Conservation (phyloP, 2,888 invertebrate species). For the Nomada goodeniana region DNA sequence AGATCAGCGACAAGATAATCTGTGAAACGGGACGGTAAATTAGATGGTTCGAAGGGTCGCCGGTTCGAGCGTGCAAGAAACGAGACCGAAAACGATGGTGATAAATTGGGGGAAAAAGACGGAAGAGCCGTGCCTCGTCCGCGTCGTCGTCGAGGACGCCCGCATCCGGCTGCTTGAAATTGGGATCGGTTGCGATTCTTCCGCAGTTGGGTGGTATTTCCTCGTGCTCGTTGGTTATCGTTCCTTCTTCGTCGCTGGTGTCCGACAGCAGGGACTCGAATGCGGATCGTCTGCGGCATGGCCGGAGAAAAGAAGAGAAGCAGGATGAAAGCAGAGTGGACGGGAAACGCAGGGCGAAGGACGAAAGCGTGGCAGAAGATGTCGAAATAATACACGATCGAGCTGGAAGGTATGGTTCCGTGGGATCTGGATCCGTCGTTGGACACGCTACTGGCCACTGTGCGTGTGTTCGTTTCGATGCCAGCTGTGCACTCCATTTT, state of each 20-base stretch:
- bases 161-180: not conserved
- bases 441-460: not conserved
- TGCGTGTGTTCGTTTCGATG: not conserved
- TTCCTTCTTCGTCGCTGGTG: conserved; percentile 62
- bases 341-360: not conserved
- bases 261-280: conserved; percentile 73
- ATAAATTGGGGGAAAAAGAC: not conserved
- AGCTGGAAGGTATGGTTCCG: not conserved
- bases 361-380: not conserved
- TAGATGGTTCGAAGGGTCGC: too few species aligned
- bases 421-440: not conserved
- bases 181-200: not conserved
- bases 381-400: not conserved
- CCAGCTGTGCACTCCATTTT: not conserved
- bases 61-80: not conserved
- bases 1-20: conserved; percentile 88
- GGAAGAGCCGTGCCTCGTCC: conserved; percentile 43
- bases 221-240: not conserved
- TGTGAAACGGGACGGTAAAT: conserved; percentile 68
- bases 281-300: conserved; percentile 45
- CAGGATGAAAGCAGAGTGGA: not conserved
- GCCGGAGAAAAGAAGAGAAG: not conserved
- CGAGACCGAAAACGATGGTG: not conserved
- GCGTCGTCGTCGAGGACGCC: conserved; percentile 24
- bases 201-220: not conserved